phyloP scores from a whole-genome alignment of 2,797 vertebrate genomes.

The Acanthiza pusilla region DNA sequence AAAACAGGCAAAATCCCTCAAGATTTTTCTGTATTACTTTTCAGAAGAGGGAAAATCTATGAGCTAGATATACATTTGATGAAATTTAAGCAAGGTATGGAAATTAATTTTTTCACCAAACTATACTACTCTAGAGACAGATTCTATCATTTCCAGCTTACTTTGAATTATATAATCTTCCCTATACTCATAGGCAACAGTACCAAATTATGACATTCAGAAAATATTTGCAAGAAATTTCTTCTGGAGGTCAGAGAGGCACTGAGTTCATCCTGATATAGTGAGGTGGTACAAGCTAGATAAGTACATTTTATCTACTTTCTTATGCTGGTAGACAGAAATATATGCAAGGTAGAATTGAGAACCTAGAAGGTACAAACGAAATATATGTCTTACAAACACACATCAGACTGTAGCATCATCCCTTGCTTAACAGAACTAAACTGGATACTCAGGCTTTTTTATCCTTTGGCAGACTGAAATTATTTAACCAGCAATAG shows the following conservation, averaged over 20 bases:
- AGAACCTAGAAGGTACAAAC: background rate
- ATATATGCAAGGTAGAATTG: background rate
- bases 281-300: background rate
- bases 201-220: background rate
- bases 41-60: background rate
- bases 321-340: background rate
- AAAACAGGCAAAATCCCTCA: background rate
- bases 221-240: background rate
- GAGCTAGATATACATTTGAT: background rate
- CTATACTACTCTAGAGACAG: background rate
- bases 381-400: background rate
- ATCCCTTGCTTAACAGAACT: background rate
- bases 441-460: background rate
- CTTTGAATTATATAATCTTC: background rate
- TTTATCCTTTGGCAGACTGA: background rate
- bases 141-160: background rate
- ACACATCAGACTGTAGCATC: background rate
- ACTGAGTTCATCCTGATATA: background rate
- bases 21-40: background rate
- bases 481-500: background rate
- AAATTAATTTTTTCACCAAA: background rate
- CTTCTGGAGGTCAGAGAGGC: background rate
- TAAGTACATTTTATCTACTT: background rate
- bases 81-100: background rate
- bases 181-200: background rate